These are phyloP conservation scores for Scylla paramamosain DNA, from an alignment of 1,140 invertebrate genomes.

Conservation along the genomic window DNA sequence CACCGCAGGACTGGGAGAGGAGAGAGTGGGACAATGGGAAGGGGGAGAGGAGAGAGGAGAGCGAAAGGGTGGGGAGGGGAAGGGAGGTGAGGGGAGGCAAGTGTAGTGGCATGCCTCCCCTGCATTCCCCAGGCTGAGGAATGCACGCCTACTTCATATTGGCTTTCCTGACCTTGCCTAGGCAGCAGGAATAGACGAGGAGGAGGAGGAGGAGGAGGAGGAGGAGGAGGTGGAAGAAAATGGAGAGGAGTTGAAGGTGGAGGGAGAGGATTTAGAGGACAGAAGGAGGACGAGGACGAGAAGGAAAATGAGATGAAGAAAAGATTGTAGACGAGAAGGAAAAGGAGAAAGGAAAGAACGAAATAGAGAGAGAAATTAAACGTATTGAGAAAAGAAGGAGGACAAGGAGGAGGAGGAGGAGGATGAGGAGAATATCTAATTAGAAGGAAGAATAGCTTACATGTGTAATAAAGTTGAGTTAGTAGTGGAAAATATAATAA, in stretches of 20 bases:
- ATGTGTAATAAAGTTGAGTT: too few relatives aligned
- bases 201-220: not conserved
- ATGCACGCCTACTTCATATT: not conserved
- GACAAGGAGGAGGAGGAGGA: too few relatives aligned
- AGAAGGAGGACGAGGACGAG: not conserved
- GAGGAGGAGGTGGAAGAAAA: not conserved
- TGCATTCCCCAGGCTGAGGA: not conserved
- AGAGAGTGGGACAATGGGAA: too few relatives aligned
- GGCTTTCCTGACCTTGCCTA: not conserved
- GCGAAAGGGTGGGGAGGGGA: not conserved
- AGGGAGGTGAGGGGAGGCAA: not conserved
- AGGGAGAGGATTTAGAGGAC: not conserved
- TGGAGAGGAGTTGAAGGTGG: not conserved
- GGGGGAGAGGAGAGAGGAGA: not conserved
- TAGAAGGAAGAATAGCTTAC: too few relatives aligned
- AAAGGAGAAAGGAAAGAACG: not conserved
- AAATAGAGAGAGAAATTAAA: not conserved
- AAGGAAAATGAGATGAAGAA: conserved; percentile 8
- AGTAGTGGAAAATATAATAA: not conserved
- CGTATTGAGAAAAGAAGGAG: too few relatives aligned
- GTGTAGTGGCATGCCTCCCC: not conserved
- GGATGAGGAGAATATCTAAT: too few relatives aligned
- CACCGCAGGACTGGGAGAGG: not conserved
- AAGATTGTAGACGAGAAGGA: not conserved
- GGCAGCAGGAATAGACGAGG: not conserved